Percentiles rank a stretch among this genome's conserved stretches.
phyloP scores from a whole-genome alignment of 2,888 invertebrate species.

The Sussaba pulchella region DNA sequence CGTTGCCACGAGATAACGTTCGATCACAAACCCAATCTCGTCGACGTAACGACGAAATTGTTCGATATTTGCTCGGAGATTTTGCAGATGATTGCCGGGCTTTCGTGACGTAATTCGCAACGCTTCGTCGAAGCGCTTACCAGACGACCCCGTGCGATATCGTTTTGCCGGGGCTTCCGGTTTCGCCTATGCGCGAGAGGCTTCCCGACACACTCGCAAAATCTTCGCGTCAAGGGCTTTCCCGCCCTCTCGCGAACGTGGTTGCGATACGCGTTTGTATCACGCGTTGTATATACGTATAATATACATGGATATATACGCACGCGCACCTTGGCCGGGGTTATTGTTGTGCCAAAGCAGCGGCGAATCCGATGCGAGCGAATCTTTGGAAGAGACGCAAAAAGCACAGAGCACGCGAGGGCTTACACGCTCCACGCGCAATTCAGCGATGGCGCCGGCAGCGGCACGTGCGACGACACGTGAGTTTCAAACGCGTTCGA shows the following conservation, averaged over 20 bases:
- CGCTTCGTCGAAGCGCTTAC: constrained; percentile 57
- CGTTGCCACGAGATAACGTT: too few relatives aligned
- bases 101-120: constrained; percentile 72
- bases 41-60: too few relatives aligned
- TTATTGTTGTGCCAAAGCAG: constrained; percentile 14
- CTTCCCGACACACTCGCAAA: constrained; percentile 26
- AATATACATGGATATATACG: background rate
- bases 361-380: background rate
- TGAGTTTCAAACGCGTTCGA: constrained; percentile 81
- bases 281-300: too few relatives aligned
- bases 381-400: constrained; percentile 13
- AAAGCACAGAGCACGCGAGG: constrained; percentile 5
- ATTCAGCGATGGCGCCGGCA: constrained; percentile 73
- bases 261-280: background rate
- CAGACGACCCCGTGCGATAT: constrained; percentile 20
- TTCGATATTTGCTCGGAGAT: too few relatives aligned
- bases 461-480: constrained; percentile 82
- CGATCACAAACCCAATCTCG: too few relatives aligned
- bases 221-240: background rate
- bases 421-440: constrained; percentile 12
- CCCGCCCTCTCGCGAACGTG: too few relatives aligned
- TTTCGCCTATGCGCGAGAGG: background rate
- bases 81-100: too few relatives aligned
- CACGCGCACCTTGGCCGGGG: background rate
- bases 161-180: constrained; percentile 11